Conservation (phyloP, 2,888 invertebrate species). For the Lycophotia porphyrea region DNA sequence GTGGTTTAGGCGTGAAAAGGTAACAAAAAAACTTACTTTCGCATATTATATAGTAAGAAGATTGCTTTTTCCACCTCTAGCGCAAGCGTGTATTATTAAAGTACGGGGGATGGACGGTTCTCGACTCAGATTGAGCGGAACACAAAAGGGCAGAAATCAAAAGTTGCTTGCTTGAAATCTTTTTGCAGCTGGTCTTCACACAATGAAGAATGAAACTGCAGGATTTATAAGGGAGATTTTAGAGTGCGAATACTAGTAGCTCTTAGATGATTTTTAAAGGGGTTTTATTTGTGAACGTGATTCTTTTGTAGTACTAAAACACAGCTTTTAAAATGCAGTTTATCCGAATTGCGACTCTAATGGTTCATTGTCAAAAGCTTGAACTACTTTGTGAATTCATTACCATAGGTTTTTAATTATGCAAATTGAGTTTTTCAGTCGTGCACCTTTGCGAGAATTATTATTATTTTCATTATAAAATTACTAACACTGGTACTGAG, state of each 20-base stretch:
- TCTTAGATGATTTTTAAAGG: background rate
- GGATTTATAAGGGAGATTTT: constrained; percentile 29
- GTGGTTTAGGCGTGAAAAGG: too few relatives aligned
- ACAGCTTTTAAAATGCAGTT: background rate
- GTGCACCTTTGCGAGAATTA: background rate
- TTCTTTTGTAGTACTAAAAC: background rate
- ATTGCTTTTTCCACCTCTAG: constrained; percentile 17
- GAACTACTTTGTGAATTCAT: background rate
- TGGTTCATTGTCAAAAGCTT: background rate
- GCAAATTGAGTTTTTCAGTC: background rate
- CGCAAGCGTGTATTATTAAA: constrained; percentile 38
- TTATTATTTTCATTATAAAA: background rate
- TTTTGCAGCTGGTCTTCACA: constrained; percentile 36
- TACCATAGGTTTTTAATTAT: background rate
- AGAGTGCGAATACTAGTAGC: constrained; percentile 16
- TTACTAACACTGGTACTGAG: background rate
- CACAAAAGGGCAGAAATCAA: constrained; percentile 74
- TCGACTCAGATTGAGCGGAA: constrained; percentile 57
- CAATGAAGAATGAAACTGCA: constrained; percentile 30
- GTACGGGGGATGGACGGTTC: constrained; percentile 16
- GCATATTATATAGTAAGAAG: too few relatives aligned
- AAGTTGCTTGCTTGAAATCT: constrained; percentile 64
- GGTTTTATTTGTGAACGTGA: background rate
- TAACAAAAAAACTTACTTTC: too few relatives aligned
- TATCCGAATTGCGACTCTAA: too few relatives aligned